Conservation (phyloP, 92 coral and sea anemone species). For the Porites lobata region DNA sequence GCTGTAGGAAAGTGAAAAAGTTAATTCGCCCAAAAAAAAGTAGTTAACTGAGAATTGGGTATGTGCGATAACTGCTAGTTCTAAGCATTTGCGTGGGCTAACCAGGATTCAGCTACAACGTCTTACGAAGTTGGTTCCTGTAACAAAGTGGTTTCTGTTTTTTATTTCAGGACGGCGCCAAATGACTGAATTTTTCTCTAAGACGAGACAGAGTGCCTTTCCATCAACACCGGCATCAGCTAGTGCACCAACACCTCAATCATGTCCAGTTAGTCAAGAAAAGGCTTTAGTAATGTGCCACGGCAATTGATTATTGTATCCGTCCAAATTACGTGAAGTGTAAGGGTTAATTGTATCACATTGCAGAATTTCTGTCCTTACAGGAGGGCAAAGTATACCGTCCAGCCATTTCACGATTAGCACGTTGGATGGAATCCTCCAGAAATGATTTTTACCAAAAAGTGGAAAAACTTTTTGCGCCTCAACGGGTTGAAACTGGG, state of each 20-base stretch:
- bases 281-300: not conserved
- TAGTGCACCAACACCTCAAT: constrained; percentile 18
- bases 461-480: constrained; percentile 15
- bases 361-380: constrained; percentile 61
- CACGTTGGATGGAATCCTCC: constrained; percentile 57
- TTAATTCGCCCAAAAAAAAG: too few species aligned
- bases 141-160: too few species aligned
- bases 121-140: too few species aligned
- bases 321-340: constrained; percentile 64
- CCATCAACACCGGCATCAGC: constrained; percentile 21
- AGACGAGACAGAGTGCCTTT: not conserved
- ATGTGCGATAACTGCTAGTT: too few species aligned
- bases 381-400: constrained; percentile 59
- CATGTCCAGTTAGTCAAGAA: constrained; percentile 23
- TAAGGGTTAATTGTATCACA: constrained; percentile 55
- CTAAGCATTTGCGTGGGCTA: too few species aligned
- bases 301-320: not conserved
- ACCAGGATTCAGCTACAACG: too few species aligned
- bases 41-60: too few species aligned
- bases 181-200: constrained; percentile 15
- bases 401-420: constrained; percentile 34
- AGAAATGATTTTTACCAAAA: constrained; percentile 62
- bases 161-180: constrained; percentile 5
- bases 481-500: constrained; percentile 6
- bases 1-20: too few species aligned